Percentiles rank a stretch among this genome's conserved stretches.
phyloP scores from a whole-genome alignment of 2,888 invertebrate genomes.

The Rotaria sp. region DNA sequence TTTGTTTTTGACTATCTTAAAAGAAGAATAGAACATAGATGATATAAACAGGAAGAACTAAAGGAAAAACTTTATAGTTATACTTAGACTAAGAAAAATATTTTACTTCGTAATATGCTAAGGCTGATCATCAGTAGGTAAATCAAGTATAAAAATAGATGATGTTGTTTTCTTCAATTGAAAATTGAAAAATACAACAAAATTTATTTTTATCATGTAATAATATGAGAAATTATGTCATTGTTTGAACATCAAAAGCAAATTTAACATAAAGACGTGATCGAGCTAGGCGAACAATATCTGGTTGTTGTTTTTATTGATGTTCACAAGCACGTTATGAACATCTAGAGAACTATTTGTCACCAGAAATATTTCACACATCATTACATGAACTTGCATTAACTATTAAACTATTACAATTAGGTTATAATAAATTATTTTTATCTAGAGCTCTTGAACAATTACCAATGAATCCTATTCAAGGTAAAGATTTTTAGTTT shows the following conservation, averaged over 20 bases:
- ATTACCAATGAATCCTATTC: slow-evolving; percentile 89
- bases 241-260: no score
- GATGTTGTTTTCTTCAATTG: slow-evolving; percentile 95
- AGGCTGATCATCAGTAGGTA: no score
- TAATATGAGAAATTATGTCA: no score
- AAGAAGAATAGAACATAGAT: no score
- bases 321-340: slow-evolving; percentile 54
- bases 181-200: slow-evolving; percentile 70
- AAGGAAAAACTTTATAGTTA: no score
- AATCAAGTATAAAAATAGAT: slow-evolving; percentile 93
- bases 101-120: no score
- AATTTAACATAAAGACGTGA: no score
- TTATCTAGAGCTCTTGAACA: slow-evolving; percentile 84
- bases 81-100: no score
- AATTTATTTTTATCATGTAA: slow-evolving; percentile 57
- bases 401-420: slow-evolving; percentile 76
- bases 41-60: no score
- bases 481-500: slow-evolving; percentile 69
- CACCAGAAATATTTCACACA: slow-evolving; percentile 94
- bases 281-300: no score
- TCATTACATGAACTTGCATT: slow-evolving; percentile 88
- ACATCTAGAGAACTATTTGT: slow-evolving; percentile 67
- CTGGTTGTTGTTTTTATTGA: no score
- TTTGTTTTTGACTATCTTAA: no score
- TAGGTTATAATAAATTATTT: slow-evolving; percentile 83